Evolutionary conservation across 2,113 vertebrate species (phyloP).

Genomic region (Labrus mixtus): DNA sequence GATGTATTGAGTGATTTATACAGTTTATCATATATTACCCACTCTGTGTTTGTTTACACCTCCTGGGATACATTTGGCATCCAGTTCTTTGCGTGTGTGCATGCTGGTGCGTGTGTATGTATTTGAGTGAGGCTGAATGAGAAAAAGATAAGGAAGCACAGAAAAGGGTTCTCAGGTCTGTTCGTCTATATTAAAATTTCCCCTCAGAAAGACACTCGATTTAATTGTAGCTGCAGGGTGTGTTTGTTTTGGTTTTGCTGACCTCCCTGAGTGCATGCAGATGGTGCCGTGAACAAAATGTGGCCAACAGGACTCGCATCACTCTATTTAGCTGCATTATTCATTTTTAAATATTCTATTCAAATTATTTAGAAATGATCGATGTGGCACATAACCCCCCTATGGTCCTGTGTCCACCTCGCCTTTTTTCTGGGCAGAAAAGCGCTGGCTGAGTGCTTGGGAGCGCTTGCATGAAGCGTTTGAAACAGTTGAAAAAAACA

Average conservation of each 20-base stretch:
- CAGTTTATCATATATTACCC: conserved; percentile 37
- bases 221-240: conserved; percentile 72
- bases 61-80: conserved; percentile 4
- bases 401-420: no score
- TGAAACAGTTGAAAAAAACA: no score
- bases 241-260: conserved; percentile 52
- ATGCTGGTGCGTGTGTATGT: neutral
- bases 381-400: no score
- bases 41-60: conserved; percentile 51
- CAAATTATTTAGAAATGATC: conserved; percentile 17
- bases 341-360: conserved; percentile 26
- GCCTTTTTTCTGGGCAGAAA: no score
- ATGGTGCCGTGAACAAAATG: conserved; percentile 48
- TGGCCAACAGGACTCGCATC: conserved; percentile 11
- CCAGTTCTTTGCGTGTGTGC: neutral
- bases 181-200: conserved; percentile 53
- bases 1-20: no score
- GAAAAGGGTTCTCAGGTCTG: conserved; percentile 22
- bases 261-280: conserved; percentile 58
- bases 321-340: conserved; percentile 5
- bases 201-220: conserved; percentile 23
- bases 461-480: no score
- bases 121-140: conserved; percentile 18
- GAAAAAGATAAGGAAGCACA: conserved; percentile 16
- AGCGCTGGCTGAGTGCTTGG: no score